Evolutionary conservation across 2,888 invertebrate genomes (phyloP).

Genomic region (Drosophila vallismaia): DNA sequence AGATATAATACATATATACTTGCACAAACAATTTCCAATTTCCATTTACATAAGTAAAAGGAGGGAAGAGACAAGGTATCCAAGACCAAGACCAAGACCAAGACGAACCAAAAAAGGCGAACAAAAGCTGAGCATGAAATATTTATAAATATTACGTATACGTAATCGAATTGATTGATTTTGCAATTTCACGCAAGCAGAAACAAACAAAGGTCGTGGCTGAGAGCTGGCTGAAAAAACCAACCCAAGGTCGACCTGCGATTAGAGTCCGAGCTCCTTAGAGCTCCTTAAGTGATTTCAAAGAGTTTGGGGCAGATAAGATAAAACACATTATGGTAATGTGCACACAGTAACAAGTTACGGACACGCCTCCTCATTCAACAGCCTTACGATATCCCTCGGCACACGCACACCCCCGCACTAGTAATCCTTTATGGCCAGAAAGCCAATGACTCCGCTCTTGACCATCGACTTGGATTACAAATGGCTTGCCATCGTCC

Average conservation of each 20-base stretch:
- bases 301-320: constrained; percentile 45
- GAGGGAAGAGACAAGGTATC: constrained; percentile 7
- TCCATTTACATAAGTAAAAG: constrained; percentile 60
- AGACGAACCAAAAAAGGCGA: constrained; percentile 42
- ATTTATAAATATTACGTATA: constrained; percentile 79
- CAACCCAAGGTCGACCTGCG: neutral
- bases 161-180: constrained; percentile 82
- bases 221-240: too few species aligned
- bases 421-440: constrained; percentile 14
- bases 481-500: constrained; percentile 18
- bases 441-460: constrained; percentile 61
- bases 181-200: constrained; percentile 71
- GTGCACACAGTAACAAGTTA: constrained; percentile 68
- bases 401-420: neutral
- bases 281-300: constrained; percentile 69
- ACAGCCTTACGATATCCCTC: constrained; percentile 32
- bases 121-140: constrained; percentile 75
- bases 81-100: neutral
- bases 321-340: constrained; percentile 77
- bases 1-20: neutral
- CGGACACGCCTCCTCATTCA: constrained; percentile 12
- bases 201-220: constrained; percentile 50
- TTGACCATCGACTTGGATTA: constrained; percentile 47
- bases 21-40: constrained; percentile 55
- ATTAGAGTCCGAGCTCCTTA: constrained; percentile 1